Base-by-base conservation (phyloP, 2,888 invertebrate species). In the Drosophila putrida region DNA sequence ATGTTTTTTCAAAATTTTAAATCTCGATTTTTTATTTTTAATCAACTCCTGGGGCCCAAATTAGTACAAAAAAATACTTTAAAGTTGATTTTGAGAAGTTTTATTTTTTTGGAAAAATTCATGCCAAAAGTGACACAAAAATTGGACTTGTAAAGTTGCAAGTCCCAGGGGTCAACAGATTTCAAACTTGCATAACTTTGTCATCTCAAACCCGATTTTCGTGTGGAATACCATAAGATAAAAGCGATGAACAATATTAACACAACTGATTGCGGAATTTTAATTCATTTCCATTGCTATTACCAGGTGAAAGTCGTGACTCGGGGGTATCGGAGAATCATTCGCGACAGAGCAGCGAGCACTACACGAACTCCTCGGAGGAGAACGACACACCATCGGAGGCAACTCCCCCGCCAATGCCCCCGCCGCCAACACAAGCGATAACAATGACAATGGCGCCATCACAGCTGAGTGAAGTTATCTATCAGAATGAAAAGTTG, bases 341-440 rank as follows among this genome's bases (percentile, higher is more conserved):
- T 87, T 96, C 96, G 88, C 94, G 96, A 82, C 96, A 96, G 90
- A 96, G 96, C 88, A 96, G 96, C 92, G 96, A 96, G 94, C 95
- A 95, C 4, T 96, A 95, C 92, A 96, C 95, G 8, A 94, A 94
- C 51, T 95, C 95, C 69, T 96, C 96, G 6, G 96, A 96, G 89
- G 97, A 97, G 91, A 91, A 90, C 66, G 91, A 91, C 57, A 88
- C 82, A 5, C 96, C 80, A 93, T 89, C 76, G 28, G 91, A 83
- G 64, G 86, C 72, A 49, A 89, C 90, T 27, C 91, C 88, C 13
- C 88, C 82, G 51, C 84, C 82, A n/a, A 73, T 77, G 65, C 71
- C 71, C 6, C 82, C 76, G 54, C 74, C 69, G 15, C 76, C 82
- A 27, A n/a, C 59, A 31, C 59, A 59, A 13, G 43, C 46, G 28